A percentile compares a stretch with the other conserved stretches of the same genome.
Evolutionary conservation across 2,113 vertebrate species (phyloP).

Genomic region (Xenopus laevis): DNA sequence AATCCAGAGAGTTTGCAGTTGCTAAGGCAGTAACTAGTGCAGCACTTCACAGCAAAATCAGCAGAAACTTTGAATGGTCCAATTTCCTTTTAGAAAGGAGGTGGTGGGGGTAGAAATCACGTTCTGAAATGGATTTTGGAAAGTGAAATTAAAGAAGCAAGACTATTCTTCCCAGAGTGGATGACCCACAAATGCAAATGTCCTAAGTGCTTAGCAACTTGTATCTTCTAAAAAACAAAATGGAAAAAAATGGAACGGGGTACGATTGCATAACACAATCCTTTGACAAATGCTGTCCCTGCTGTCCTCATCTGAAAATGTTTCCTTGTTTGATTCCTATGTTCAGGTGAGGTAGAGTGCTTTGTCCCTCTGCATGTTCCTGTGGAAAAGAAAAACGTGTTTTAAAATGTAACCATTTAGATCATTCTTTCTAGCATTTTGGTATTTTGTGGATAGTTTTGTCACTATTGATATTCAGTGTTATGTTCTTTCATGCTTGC

Average conservation of each 20-base stretch:
- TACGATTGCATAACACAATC: constrained; percentile 71
- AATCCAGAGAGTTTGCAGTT: constrained; percentile 77
- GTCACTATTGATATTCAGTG: too few relatives aligned
- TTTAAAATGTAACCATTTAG: background rate
- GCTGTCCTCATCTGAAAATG: constrained; percentile 71
- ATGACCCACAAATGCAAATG: constrained; percentile 76
- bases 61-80: constrained; percentile 75
- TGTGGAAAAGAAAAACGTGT: constrained; percentile 58
- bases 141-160: constrained; percentile 67
- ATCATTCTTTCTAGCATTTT: too few relatives aligned
- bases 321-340: constrained; percentile 54
- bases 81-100: constrained; percentile 70
- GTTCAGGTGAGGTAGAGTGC: constrained; percentile 94
- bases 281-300: constrained; percentile 73
- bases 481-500: too few relatives aligned
- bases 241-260: constrained; percentile 66
- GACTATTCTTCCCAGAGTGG: constrained; percentile 73
- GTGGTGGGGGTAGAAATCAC: constrained; percentile 44
- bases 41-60: constrained; percentile 84
- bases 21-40: constrained; percentile 86
- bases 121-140: constrained; percentile 66
- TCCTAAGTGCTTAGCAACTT: constrained; percentile 81
- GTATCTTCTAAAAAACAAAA: constrained; percentile 66
- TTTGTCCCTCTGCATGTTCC: constrained; percentile 90
- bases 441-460: too few relatives aligned